Conservation (phyloP, 2,113 vertebrate species). For the Athene cunicularia region DNA sequence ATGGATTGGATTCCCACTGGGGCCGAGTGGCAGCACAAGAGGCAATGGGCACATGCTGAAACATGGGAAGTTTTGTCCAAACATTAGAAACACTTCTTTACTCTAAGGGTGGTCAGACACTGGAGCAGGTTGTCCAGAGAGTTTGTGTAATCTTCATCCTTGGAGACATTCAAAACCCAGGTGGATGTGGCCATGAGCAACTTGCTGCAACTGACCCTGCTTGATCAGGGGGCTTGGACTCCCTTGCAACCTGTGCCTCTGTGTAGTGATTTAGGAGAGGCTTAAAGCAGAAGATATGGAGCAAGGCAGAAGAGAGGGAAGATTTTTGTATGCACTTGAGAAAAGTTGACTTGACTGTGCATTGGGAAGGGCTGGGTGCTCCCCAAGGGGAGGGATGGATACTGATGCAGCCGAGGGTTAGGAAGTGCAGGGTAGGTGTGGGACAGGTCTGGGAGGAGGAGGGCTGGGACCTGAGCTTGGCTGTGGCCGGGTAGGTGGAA, state of each 20-base stretch:
- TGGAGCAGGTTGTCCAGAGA: background rate
- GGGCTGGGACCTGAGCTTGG: background rate
- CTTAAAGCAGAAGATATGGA: background rate
- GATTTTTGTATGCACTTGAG: background rate
- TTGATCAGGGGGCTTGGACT: background rate
- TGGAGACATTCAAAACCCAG: background rate
- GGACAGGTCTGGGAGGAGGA: background rate
- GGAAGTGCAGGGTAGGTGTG: rapidly evolving
- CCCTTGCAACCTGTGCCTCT: background rate
- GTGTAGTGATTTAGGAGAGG: rapidly evolving
- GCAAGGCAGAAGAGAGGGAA: background rate
- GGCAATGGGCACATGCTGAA: background rate
- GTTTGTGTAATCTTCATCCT: background rate
- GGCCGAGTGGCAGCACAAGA: background rate
- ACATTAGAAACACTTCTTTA: background rate
- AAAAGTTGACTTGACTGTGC: background rate
- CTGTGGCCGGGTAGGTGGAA: background rate
- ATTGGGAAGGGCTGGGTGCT: background rate
- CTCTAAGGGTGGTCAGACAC: background rate
- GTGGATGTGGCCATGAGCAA: background rate
- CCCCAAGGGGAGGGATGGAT: rapidly evolving
- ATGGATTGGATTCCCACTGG: background rate
- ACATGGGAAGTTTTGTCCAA: background rate
- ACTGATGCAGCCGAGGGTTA: background rate
- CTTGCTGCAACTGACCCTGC: background rate